phyloP scores from a whole-genome alignment of 2,888 invertebrate species.

The Nemotelus pantherinus region DNA sequence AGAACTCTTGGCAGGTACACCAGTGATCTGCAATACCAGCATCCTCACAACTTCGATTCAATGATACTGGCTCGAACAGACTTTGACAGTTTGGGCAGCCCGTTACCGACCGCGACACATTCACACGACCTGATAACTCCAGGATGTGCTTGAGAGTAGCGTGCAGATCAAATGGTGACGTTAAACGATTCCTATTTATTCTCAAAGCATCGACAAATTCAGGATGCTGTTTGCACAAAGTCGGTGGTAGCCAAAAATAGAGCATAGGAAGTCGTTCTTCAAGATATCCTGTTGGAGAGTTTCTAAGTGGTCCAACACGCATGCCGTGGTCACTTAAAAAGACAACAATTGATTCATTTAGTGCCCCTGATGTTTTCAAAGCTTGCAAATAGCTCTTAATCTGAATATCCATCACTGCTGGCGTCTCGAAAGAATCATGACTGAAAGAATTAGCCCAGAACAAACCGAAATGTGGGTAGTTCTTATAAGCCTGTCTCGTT shows the following conservation, averaged over 20 bases:
- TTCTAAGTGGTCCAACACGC: constrained; percentile 76
- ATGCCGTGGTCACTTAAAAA: constrained; percentile 84
- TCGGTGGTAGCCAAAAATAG: constrained; percentile 74
- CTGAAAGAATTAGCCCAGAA: constrained; percentile 84
- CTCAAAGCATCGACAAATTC: constrained; percentile 68
- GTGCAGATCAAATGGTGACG: constrained; percentile 80
- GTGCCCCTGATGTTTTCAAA: constrained; percentile 69
- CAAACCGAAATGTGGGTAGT: constrained; percentile 75
- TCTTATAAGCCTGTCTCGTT: constrained; percentile 72
- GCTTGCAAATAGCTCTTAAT: constrained; percentile 70
- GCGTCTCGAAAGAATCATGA: constrained; percentile 75
- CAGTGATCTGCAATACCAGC: constrained; percentile 76
- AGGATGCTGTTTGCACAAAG: constrained; percentile 69
- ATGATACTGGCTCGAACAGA: constrained; percentile 69
- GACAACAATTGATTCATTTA: constrained; percentile 74
- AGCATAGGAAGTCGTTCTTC: constrained; percentile 82
- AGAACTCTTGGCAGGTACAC: constrained; percentile 78
- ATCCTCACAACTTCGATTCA: constrained; percentile 74
- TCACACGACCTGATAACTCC: constrained; percentile 66
- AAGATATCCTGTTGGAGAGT: constrained; percentile 76
- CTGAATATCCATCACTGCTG: constrained; percentile 73
- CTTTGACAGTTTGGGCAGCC: constrained; percentile 76
- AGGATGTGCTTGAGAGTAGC: constrained; percentile 75
- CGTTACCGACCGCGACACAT: constrained; percentile 60
- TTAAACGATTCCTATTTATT: constrained; percentile 73